Evolutionary conservation across 2,797 vertebrate species (phyloP).

Genomic region (Falco rusticolus): DNA sequence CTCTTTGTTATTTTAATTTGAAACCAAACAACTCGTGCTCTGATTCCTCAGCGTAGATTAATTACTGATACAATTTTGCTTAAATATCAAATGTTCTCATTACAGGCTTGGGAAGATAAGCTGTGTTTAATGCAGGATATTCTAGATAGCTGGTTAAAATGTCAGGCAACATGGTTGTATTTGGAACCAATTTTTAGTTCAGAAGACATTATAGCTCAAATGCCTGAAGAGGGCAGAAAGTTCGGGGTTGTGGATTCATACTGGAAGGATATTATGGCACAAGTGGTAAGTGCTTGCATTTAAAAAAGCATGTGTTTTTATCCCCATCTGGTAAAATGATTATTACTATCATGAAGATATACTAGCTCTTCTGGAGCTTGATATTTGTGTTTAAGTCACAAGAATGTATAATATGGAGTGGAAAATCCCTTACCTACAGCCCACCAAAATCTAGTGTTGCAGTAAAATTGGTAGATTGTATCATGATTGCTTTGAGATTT

Average conservation of each 20-base stretch:
- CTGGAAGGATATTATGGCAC: slow-evolving; percentile 88
- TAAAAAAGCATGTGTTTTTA: background rate
- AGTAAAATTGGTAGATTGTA: background rate
- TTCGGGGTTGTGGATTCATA: slow-evolving; percentile 85
- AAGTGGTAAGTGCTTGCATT: slow-evolving; percentile 79
- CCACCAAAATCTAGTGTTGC: background rate
- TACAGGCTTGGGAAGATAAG: slow-evolving; percentile 89
- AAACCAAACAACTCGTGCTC: background rate
- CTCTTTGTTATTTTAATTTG: background rate
- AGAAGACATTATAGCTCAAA: slow-evolving; percentile 91
- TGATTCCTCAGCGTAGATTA: background rate
- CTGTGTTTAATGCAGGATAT: slow-evolving; percentile 89
- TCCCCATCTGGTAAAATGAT: background rate
- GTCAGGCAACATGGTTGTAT: slow-evolving; percentile 92
- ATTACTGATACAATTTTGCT: background rate
- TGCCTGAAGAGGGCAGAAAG: slow-evolving; percentile 92
- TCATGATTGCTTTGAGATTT: background rate
- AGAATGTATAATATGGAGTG: background rate
- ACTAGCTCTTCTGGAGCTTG: background rate
- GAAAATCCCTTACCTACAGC: background rate
- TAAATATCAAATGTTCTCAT: slow-evolving; percentile 22
- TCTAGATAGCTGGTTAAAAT: slow-evolving; percentile 88
- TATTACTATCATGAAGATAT: background rate
- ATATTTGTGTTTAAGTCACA: background rate
- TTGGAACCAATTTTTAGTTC: slow-evolving; percentile 96